Conservation (phyloP, 1,140 invertebrate species). For the Andrena cerasifolii region DNA sequence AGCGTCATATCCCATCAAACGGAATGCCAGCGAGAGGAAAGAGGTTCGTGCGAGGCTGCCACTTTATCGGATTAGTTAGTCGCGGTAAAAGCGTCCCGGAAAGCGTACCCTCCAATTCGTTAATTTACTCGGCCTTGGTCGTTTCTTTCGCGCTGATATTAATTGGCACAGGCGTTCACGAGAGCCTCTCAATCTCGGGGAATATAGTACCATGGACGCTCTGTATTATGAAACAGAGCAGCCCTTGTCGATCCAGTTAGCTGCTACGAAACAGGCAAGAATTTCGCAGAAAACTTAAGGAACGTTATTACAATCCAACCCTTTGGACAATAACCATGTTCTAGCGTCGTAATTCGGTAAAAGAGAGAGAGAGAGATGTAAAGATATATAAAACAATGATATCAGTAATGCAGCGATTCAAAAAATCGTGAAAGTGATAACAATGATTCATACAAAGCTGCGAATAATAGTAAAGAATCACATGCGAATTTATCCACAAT, state of each 20-base stretch:
- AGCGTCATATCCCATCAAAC: conserved; percentile 73
- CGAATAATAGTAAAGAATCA: no score
- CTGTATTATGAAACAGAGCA: conserved; percentile 45
- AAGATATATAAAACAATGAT: no score
- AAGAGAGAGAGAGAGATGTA: no score
- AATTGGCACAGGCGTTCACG: conserved; percentile 61
- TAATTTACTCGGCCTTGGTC: conserved; percentile 72
- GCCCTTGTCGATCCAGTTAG: no score
- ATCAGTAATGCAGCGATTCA: no score
- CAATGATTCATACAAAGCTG: no score
- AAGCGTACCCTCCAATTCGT: conserved; percentile 70
- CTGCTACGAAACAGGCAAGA: neutral
- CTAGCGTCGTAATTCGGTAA: no score
- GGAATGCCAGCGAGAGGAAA: conserved; percentile 65
- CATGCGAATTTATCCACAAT: no score
- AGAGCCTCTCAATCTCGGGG: conserved; percentile 40
- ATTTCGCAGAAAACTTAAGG: no score
- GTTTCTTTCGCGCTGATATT: conserved; percentile 70
- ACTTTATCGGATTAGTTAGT: conserved; percentile 78
- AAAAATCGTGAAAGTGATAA: no score
- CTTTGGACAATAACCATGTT: no score
- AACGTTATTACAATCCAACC: no score
- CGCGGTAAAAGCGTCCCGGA: conserved; percentile 68
- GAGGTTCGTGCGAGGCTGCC: conserved; percentile 71
- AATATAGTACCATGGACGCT: conserved; percentile 46